Conservation (phyloP, 2,797 vertebrate species). For the Acanthopagrus latus region DNA sequence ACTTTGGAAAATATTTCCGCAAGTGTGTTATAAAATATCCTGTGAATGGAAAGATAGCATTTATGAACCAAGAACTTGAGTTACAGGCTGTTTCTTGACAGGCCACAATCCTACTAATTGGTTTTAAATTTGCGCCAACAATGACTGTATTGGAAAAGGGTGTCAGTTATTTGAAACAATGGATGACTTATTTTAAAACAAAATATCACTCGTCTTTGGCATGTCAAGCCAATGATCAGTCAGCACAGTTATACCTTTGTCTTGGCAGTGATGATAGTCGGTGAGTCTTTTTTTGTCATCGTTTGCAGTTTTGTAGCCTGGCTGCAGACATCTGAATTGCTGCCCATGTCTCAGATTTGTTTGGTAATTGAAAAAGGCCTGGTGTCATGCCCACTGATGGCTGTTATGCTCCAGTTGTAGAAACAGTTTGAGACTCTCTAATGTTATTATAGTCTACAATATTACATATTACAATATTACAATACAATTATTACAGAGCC, state of each 20-base stretch:
- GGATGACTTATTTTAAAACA: slow-evolving; percentile 12
- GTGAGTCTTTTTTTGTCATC: background rate
- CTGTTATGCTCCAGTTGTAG: background rate
- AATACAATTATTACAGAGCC: slow-evolving; percentile 12
- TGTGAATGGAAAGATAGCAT: slow-evolving; percentile 39
- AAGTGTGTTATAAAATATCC: slow-evolving; percentile 55
- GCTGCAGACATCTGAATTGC: background rate
- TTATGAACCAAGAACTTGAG: slow-evolving; percentile 37
- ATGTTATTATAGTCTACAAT: background rate
- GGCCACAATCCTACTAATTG: slow-evolving; percentile 40
- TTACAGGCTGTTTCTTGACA: slow-evolving; percentile 28
- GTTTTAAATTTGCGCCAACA: slow-evolving; percentile 37
- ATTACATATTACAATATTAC: no score
- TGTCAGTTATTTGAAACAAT: slow-evolving; percentile 36
- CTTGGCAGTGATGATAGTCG: background rate
- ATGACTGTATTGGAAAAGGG: slow-evolving; percentile 33
- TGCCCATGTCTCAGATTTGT: background rate
- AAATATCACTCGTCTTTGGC: slow-evolving; percentile 5
- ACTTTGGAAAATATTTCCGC: slow-evolving; percentile 50
- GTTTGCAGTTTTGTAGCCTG: background rate
- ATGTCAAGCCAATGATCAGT: slow-evolving; percentile 14
- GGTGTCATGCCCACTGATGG: background rate
- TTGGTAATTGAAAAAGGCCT: background rate
- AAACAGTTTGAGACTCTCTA: slow-evolving; percentile 2
- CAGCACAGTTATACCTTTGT: slow-evolving; percentile 7